These are phyloP conservation scores for Ceratotherium simum DNA, from an alignment of 2,113 vertebrate genomes.

Conservation along the genomic window DNA sequence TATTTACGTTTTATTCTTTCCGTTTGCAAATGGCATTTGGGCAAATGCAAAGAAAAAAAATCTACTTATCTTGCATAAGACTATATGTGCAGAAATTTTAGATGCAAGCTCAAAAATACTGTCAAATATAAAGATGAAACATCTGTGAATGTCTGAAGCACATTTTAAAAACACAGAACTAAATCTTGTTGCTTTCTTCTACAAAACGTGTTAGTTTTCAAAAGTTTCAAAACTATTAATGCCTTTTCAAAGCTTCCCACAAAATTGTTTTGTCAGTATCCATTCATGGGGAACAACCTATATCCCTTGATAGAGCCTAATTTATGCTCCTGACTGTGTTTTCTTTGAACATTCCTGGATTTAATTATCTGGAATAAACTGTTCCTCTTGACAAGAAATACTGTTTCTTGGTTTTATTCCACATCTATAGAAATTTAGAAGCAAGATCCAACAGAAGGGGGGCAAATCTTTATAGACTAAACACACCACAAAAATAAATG, in stretches of 20 bases:
- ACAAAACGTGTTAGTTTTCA: conserved; percentile 38
- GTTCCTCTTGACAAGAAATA: conserved; percentile 68
- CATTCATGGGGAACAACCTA: conserved; percentile 64
- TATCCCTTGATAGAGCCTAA: conserved; percentile 73
- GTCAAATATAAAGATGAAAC: conserved; percentile 30
- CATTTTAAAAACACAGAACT: conserved; percentile 43
- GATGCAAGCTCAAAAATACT: neutral
- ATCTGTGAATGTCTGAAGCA: neutral
- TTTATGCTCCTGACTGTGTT: conserved; percentile 63
- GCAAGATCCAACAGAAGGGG: neutral
- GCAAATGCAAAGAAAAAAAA: neutral
- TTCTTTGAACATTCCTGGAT: conserved; percentile 70
- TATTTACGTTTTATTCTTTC: neutral
- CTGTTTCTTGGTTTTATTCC: conserved; percentile 63
- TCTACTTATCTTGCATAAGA: neutral
- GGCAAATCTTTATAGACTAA: conserved; percentile 47
- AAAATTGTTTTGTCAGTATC: conserved; percentile 76
- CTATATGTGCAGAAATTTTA: neutral
- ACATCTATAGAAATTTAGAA: conserved; percentile 42
- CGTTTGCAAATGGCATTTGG: neutral
- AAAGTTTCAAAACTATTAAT: conserved; percentile 63
- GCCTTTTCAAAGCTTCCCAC: conserved; percentile 61
- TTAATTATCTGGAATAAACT: conserved; percentile 82
- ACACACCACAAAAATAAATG: conserved; percentile 63
- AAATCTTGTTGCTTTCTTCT: neutral